These are phyloP conservation scores for Caranx ignobilis DNA, from an alignment of 2,113 vertebrate species.

Conservation along the genomic window DNA sequence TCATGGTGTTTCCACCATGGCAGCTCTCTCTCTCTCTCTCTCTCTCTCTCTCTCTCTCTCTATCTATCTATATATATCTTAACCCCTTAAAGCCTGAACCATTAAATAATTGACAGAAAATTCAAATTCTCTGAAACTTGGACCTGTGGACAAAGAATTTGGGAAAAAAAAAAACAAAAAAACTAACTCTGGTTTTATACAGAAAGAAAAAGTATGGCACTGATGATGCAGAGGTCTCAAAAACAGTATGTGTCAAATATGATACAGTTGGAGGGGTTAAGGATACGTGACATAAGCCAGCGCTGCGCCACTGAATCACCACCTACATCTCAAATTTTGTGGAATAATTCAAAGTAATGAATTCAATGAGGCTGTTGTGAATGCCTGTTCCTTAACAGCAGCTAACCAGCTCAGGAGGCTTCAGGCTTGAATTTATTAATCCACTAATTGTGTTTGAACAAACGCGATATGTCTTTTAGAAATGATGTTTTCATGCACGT, in stretches of 20 bases:
- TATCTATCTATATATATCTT: not conserved
- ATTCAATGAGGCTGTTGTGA: not conserved
- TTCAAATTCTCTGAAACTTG: too few species aligned
- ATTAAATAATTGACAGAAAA: too few species aligned
- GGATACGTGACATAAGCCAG: constrained; percentile 13
- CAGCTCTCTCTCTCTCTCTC: not conserved
- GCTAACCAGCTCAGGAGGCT: constrained; percentile 4
- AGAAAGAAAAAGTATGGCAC: too few species aligned
- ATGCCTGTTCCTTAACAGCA: constrained; percentile 12
- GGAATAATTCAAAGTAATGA: constrained; percentile 10
- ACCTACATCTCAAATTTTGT: constrained; percentile 12
- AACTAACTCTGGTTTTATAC: too few species aligned
- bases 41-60: not conserved
- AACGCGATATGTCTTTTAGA: not conserved
- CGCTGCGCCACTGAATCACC: constrained; percentile 20
- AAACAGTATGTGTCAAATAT: not conserved
- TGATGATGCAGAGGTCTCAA: too few species aligned
- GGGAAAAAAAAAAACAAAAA: too few species aligned
- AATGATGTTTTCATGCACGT: not conserved
- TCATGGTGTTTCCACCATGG: not conserved
- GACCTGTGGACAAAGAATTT: too few species aligned
- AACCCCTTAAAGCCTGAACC: too few species aligned
- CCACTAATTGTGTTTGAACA: constrained; percentile 18
- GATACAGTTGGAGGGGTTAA: too few species aligned
- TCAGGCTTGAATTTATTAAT: constrained; percentile 17